phyloP scores from a whole-genome alignment of 2,797 vertebrate species.

The Sebastes taczanowskii region DNA sequence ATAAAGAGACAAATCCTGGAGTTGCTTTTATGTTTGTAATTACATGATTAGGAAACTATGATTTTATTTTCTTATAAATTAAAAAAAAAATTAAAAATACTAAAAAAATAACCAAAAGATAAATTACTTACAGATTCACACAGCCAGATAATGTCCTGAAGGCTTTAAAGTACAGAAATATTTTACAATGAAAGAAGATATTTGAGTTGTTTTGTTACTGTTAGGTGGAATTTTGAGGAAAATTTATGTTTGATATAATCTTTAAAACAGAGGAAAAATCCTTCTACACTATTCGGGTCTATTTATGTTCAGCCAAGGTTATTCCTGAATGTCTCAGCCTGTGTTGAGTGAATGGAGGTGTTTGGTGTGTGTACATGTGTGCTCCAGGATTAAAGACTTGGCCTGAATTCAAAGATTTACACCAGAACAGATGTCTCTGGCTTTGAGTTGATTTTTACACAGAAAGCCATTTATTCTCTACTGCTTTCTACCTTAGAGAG shows the following conservation, averaged over 20 bases:
- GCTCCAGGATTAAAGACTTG: slow-evolving; percentile 29
- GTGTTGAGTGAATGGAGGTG: slow-evolving; percentile 8
- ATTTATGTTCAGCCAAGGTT: background rate
- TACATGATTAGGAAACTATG: background rate
- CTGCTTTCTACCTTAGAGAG: background rate
- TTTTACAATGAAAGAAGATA: background rate
- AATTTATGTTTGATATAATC: background rate
- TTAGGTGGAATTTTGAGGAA: background rate
- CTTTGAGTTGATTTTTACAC: background rate
- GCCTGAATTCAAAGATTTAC: slow-evolving; percentile 33
- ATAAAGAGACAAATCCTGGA: background rate
- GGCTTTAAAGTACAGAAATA: background rate
- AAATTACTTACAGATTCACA: background rate
- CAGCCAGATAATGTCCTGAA: background rate
- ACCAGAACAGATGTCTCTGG: background rate
- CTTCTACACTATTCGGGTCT: background rate
- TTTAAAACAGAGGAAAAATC: background rate
- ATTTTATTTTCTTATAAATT: background rate
- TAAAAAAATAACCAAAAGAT: background rate
- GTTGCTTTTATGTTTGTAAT: background rate
- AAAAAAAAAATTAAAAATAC: background rate
- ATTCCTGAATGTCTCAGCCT: background rate
- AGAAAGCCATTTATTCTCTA: background rate
- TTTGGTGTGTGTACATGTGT: background rate
- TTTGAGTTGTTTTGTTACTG: background rate